Evolutionary conservation across 1,140 invertebrate genomes (phyloP), one percentile per base, ranked within the genome.

Genomic region (Rhynchophorus ferrugineus): DNA sequence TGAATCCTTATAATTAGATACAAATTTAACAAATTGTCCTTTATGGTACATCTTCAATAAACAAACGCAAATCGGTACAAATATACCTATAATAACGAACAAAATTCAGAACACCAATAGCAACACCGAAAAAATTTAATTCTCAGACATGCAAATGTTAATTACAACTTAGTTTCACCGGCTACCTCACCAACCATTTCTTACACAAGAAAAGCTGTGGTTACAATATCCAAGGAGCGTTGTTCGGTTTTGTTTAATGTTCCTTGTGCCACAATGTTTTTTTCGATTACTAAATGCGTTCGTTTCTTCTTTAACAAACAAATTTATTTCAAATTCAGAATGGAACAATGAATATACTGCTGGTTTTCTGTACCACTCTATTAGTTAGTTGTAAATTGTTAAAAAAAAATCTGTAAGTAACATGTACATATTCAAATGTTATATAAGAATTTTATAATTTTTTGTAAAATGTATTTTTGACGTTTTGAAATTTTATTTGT

Each of bases 391-490:
- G 59, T 63, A 61, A 59, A 64, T 62, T 64, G 49, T 44, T 56
- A 57, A 44, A 44, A 24, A 17, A 44, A 29, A 11, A 6, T 44
- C 44, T 64, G 62, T 64, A 64, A 64, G 60, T 62, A 64, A 52
- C 54, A 46, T 64, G 62, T 64, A 65, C 44, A 65, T 65, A 65
- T 17, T 38, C 34, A 60, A 63, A 61, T 63, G 61, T 63, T 63
- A 60, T 60, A 65, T 54, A 59, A 50, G 50, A 43, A 45, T 61
- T 17, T 38, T 48, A 48, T 46, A 37, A 37, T 21, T 46, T 46
- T 46, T 46, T 37, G 44, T 46, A 37, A 46, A 37, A 37, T 37
- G 44, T 46, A 39, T 38, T 39, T 55, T 49, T 44, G 47, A 44
- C 47, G 43, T 44, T 55, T 54, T 54, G 38, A 52, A 55, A 55